Percentiles rank a stretch among this genome's conserved stretches.
phyloP scores from a whole-genome alignment of 2,888 invertebrate genomes.

The Liodrosophila aerea region DNA sequence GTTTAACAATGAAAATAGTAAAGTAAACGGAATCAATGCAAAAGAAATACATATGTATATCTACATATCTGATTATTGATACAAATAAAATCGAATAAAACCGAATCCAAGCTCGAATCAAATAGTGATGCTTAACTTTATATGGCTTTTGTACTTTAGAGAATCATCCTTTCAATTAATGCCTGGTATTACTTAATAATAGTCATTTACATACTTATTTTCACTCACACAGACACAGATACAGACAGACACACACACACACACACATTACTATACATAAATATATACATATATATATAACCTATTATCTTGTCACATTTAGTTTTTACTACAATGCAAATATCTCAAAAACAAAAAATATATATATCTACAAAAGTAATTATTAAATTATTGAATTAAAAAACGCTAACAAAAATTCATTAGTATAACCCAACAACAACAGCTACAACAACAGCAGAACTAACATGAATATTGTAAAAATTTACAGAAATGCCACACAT shows the following conservation, averaged over 20 bases:
- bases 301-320: slow-evolving; percentile 57
- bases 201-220: slow-evolving; percentile 36
- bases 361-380: slow-evolving; percentile 18
- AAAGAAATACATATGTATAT: slow-evolving; percentile 25
- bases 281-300: slow-evolving; percentile 16
- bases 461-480: slow-evolving; percentile 62
- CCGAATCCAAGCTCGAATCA: not conserved
- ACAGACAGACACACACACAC: slow-evolving; percentile 26
- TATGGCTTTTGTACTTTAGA: slow-evolving; percentile 64
- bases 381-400: slow-evolving; percentile 43
- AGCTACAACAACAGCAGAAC: slow-evolving; percentile 30
- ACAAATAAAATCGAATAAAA: slow-evolving; percentile 20
- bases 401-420: slow-evolving; percentile 52
- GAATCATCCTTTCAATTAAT: slow-evolving; percentile 67
- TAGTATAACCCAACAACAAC: slow-evolving; percentile 42
- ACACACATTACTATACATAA: slow-evolving; percentile 31
- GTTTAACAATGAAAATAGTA: slow-evolving; percentile 23
- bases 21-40: slow-evolving; percentile 13
- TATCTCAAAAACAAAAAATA: slow-evolving; percentile 13
- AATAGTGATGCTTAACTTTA: slow-evolving; percentile 58
- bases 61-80: slow-evolving; percentile 22
- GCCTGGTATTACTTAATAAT: slow-evolving; percentile 59
- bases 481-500: slow-evolving; percentile 18
- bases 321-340: slow-evolving; percentile 47
- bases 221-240: slow-evolving; percentile 37